A percentile compares a stretch with the other conserved stretches of the same genome.
phyloP scores from a whole-genome alignment of 1,140 invertebrate genomes.

The Drosophila ercepeae region DNA sequence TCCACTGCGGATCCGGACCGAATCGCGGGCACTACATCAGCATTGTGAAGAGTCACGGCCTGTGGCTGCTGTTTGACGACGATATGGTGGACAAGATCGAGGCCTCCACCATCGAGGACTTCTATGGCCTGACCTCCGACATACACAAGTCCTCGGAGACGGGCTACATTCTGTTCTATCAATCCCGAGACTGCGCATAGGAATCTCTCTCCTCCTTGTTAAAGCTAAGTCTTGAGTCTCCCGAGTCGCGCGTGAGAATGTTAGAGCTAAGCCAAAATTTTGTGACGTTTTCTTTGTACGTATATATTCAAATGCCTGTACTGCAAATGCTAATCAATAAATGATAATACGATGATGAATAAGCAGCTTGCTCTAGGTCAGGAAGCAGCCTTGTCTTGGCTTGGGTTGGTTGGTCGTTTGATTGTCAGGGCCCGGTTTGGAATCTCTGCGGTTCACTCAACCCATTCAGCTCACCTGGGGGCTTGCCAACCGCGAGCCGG shows the following conservation, averaged over 20 bases:
- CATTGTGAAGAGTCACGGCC: conserved; percentile 99
- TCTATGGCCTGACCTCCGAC: conserved; percentile 99
- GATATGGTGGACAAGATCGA: conserved; percentile 99
- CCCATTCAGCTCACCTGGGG: conserved; percentile 28
- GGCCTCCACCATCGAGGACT: conserved; percentile 99
- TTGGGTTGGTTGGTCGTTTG: neutral
- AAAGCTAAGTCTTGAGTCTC: conserved; percentile 11
- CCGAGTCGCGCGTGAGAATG: conserved; percentile 7
- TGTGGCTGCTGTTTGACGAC: conserved; percentile 99
- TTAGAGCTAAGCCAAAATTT: conserved; percentile 41
- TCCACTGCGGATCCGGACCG: conserved; percentile 99
- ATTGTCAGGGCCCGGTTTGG: conserved; percentile 8
- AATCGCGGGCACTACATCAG: conserved; percentile 99
- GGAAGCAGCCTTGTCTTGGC: conserved; percentile 10
- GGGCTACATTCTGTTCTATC: conserved; percentile 99
- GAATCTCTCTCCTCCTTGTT: neutral
- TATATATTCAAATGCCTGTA: conserved; percentile 18
- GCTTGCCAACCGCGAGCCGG: conserved; percentile 32
- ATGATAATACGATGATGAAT: conserved; percentile 20
- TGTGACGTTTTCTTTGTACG: conserved; percentile 38
- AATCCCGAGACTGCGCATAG: conserved; percentile 91
- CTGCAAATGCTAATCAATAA: conserved; percentile 23
- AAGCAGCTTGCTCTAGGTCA: conserved; percentile 42
- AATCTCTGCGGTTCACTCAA: conserved; percentile 31
- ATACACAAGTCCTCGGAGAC: conserved; percentile 99